These are phyloP conservation scores for Liasis olivaceus DNA, from an alignment of 2,797 vertebrate genomes.

Conservation along the genomic window DNA sequence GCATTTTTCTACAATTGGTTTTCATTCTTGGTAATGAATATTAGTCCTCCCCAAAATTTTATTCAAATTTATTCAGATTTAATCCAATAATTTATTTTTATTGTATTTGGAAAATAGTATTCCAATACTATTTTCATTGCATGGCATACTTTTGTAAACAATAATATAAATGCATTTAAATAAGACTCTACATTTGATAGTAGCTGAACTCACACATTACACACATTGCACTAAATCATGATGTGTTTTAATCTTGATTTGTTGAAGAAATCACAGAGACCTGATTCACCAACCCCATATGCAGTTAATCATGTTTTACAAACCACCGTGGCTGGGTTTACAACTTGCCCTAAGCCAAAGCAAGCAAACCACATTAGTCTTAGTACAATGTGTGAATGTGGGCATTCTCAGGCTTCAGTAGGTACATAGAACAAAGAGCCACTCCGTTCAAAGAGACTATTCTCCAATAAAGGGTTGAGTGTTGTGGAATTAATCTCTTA, in stretches of 20 bases:
- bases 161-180: neutral
- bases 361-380: neutral
- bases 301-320: neutral
- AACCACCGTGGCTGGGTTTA: neutral
- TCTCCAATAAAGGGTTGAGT: neutral
- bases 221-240: neutral
- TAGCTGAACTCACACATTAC: neutral
- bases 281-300: neutral
- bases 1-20: neutral
- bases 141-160: neutral
- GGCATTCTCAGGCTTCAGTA: neutral
- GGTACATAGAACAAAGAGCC: neutral
- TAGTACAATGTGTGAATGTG: neutral
- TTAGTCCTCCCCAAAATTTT: neutral
- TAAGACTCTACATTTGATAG: neutral
- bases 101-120: too few relatives aligned
- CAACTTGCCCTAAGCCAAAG: neutral
- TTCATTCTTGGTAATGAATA: neutral
- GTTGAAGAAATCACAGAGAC: neutral
- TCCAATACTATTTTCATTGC: neutral
- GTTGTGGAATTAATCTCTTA: neutral
- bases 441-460: neutral
- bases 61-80: neutral
- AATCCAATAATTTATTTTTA: neutral
- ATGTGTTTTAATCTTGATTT: neutral